phyloP scores from a whole-genome alignment of 2,113 vertebrate species.

The Gavialis gangeticus region DNA sequence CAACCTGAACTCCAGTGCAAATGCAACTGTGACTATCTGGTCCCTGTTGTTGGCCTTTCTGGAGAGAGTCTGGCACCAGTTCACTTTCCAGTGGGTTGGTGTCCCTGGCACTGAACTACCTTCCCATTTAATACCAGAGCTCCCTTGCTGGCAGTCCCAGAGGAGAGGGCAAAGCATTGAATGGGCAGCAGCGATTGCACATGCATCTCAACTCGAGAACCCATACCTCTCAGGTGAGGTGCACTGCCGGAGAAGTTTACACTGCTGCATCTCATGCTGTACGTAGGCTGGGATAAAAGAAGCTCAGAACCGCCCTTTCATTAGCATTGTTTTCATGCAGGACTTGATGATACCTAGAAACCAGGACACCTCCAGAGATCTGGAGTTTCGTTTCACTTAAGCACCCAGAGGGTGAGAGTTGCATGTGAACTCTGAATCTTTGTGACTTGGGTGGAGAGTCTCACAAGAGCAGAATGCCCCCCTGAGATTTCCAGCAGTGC shows the following conservation, averaged over 20 bases:
- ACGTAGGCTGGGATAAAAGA: background rate
- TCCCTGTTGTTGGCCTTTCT: background rate
- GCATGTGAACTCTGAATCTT: too few species aligned
- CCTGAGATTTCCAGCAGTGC: too few species aligned
- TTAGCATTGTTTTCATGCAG: background rate
- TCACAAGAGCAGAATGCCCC: too few species aligned
- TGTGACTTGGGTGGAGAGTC: too few species aligned
- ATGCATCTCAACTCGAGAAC: background rate
- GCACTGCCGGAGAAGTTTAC: background rate
- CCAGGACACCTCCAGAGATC: too few species aligned
- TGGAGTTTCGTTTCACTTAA: too few species aligned
- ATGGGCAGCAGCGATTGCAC: background rate
- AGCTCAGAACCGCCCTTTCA: background rate
- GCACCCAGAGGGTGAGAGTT: too few species aligned
- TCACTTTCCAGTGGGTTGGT: background rate
- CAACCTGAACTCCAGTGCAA: background rate
- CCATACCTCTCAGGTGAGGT: background rate
- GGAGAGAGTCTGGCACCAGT: background rate
- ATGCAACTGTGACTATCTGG: background rate
- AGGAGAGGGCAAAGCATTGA: background rate
- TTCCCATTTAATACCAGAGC: background rate
- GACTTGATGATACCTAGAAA: background rate
- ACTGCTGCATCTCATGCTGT: background rate
- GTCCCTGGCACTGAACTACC: background rate
- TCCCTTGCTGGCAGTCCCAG: background rate